These are phyloP conservation scores for Cephalopterus ornatus DNA, from an alignment of 2,113 vertebrate species.

Conservation along the genomic window DNA sequence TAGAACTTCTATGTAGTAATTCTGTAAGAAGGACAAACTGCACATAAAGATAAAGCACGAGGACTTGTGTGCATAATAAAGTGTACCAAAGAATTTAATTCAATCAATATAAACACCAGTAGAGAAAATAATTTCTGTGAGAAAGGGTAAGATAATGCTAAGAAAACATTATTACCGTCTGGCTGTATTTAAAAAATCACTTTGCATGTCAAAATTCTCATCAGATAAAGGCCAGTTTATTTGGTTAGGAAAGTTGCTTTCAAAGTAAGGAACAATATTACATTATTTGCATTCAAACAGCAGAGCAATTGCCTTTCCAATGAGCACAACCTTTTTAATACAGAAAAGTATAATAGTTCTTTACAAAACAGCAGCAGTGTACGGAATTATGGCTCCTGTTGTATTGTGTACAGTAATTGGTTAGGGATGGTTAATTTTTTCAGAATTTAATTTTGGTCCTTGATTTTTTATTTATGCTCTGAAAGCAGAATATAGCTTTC, in stretches of 20 bases:
- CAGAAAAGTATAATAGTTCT: not conserved
- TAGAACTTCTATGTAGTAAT: not conserved
- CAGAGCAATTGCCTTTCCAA: not conserved
- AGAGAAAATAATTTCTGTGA: conserved; percentile 1
- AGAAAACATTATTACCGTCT: not conserved
- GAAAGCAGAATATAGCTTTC: not conserved
- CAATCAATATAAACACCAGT: conserved; percentile 1
- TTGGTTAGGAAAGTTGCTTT: not conserved
- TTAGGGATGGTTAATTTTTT: not conserved
- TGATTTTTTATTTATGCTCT: not conserved
- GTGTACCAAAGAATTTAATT: not conserved
- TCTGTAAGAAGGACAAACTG: not conserved
- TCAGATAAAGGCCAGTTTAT: not conserved
- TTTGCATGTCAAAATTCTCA: not conserved
- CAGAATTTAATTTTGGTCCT: not conserved
- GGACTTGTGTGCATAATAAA: not conserved
- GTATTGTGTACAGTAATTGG: not conserved
- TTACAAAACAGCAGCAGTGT: not conserved
- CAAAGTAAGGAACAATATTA: not conserved
- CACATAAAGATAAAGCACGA: not conserved
- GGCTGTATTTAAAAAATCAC: not conserved
- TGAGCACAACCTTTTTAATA: not conserved
- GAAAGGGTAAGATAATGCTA: not conserved
- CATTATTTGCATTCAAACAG: not conserved
- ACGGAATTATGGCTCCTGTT: not conserved